Conservation (phyloP, 2,797 vertebrate genomes). For the Etheostoma perlongum region DNA sequence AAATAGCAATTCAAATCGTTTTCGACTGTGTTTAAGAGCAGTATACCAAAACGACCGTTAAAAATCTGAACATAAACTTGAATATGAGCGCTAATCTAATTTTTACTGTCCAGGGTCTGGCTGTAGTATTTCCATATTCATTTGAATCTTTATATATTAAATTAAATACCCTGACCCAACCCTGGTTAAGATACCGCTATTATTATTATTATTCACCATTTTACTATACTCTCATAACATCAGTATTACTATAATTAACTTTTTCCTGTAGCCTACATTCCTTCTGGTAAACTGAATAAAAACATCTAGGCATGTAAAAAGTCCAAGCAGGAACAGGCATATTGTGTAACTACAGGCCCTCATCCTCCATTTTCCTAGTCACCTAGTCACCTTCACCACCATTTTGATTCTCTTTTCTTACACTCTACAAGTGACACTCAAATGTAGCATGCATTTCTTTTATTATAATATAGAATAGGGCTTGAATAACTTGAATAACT, state of each 20-base stretch:
- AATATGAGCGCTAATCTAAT: too few species aligned
- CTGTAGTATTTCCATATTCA: too few species aligned
- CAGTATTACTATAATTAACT: background rate
- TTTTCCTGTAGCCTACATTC: background rate
- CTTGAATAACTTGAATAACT: too few species aligned
- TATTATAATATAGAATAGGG: background rate
- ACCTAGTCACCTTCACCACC: background rate
- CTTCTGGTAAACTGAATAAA: too few species aligned
- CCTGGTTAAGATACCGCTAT: background rate
- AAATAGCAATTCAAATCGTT: too few species aligned
- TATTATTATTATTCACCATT: background rate
- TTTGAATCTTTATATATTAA: too few species aligned
- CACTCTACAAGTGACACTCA: background rate
- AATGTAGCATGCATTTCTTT: background rate
- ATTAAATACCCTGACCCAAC: too few species aligned
- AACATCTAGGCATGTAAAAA: background rate
- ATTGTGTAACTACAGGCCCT: background rate
- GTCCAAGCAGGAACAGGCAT: background rate
- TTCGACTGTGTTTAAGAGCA: too few species aligned
- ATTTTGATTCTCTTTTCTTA: slow-evolving; percentile 17
- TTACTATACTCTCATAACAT: background rate
- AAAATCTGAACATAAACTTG: too few species aligned
- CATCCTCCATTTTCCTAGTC: slow-evolving; percentile 28
- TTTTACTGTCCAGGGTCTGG: too few species aligned
- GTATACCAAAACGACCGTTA: too few species aligned